phyloP scores from a whole-genome alignment of 2,888 invertebrate genomes.

The Trichogramma evanescens region DNA sequence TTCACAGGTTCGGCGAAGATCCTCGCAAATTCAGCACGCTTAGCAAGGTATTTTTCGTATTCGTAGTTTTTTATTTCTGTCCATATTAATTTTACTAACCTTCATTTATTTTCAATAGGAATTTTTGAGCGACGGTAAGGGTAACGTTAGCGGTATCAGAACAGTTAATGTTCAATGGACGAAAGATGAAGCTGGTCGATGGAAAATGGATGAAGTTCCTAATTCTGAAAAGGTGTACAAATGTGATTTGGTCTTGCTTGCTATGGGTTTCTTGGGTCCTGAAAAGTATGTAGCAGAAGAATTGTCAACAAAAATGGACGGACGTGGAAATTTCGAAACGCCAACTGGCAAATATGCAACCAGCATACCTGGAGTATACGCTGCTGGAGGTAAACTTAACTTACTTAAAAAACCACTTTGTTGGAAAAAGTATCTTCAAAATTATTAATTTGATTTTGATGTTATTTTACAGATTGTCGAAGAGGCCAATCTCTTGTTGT shows the following conservation, averaged over 20 bases:
- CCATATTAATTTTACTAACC: not conserved
- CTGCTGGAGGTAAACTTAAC: conserved; percentile 76
- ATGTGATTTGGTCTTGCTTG: conserved; percentile 87
- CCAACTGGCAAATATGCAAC: conserved; percentile 71
- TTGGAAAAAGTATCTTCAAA: conserved; percentile 1
- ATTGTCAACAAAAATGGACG: conserved; percentile 71
- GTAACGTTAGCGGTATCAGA: conserved; percentile 83
- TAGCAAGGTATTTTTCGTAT: conserved; percentile 59
- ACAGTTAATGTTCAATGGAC: conserved; percentile 90
- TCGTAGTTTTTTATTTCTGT: not conserved
- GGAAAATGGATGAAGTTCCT: conserved; percentile 85
- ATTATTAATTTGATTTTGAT: not conserved
- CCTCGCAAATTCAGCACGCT: conserved; percentile 89
- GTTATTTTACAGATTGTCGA: conserved; percentile 71
- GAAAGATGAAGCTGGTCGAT: conserved; percentile 84
- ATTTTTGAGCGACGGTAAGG: conserved; percentile 82
- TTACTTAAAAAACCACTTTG: not conserved
- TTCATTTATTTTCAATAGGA: conserved; percentile 50
- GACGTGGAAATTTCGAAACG: conserved; percentile 86
- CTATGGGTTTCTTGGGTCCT: conserved; percentile 98
- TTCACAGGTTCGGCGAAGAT: conserved; percentile 73
- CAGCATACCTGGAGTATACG: conserved; percentile 77
- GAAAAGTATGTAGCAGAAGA: conserved; percentile 84
- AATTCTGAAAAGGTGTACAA: conserved; percentile 73
- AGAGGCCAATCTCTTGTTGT: conserved; percentile 98